Evolutionary conservation across 2,797 vertebrate genomes (phyloP).

Genomic region (Sebastes hopkinsi): DNA sequence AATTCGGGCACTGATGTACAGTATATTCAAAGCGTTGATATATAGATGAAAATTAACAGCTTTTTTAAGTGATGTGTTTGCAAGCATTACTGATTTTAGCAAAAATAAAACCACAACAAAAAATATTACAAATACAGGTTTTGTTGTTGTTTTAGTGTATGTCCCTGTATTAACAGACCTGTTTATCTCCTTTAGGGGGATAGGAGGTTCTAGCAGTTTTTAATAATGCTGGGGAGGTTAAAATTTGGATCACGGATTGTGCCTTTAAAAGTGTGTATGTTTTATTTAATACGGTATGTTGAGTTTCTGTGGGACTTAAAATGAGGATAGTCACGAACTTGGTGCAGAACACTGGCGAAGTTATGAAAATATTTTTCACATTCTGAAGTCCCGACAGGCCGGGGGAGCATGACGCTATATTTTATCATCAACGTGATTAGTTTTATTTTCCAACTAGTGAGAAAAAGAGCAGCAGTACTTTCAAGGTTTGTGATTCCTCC

Average conservation of each 20-base stretch:
- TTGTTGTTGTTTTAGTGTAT: background rate
- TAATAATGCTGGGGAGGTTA: background rate
- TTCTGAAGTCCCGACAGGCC: conserved; percentile 47
- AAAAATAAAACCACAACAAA: background rate
- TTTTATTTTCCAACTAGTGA: conserved; percentile 69
- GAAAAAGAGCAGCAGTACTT: conserved; percentile 62
- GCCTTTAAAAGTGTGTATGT: conserved; percentile 1
- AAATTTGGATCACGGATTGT: background rate
- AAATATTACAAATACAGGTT: background rate
- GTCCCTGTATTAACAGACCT: background rate
- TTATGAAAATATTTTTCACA: conserved; percentile 56
- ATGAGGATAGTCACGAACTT: conserved; percentile 29
- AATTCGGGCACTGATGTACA: background rate
- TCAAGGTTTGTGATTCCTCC: conserved; percentile 80
- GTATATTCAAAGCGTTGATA: conserved; percentile 17
- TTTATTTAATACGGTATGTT: background rate
- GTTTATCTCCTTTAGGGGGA: background rate
- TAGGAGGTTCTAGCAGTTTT: background rate
- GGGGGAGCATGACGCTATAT: conserved; percentile 42
- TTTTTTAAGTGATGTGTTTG: background rate
- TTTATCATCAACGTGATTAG: conserved; percentile 72
- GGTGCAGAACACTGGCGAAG: conserved; percentile 36
- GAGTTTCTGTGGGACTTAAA: conserved; percentile 5
- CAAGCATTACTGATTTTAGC: background rate
- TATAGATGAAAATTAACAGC: conserved; percentile 12